Evolutionary conservation across 2,113 vertebrate species (phyloP).

Genomic region (Charadrius vociferus): DNA sequence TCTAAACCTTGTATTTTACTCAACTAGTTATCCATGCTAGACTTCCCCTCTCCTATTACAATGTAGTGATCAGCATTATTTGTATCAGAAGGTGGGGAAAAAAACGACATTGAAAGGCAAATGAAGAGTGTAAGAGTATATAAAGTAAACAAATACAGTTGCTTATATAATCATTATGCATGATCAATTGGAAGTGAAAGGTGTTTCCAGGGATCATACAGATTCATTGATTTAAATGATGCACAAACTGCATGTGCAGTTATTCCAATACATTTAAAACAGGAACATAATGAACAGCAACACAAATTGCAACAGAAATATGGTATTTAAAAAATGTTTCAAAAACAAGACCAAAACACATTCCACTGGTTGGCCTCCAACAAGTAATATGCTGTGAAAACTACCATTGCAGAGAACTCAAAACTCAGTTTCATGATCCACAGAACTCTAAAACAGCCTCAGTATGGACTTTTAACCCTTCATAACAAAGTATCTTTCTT

Average conservation of each 20-base stretch:
- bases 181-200: not conserved
- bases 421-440: not conserved
- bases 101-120: not conserved
- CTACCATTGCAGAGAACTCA: not conserved
- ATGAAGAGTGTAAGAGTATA: not conserved
- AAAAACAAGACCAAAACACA: not conserved
- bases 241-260: not conserved
- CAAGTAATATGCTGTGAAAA: not conserved
- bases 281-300: not conserved
- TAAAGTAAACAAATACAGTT: not conserved
- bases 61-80: not conserved
- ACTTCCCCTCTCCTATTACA: not conserved
- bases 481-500: not conserved
- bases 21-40: not conserved
- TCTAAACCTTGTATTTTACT: not conserved
- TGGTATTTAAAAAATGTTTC: not conserved
- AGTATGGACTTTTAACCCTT: not conserved
- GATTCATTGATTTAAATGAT: not conserved
- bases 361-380: not conserved
- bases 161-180: not conserved
- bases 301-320: not conserved
- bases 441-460: not conserved
- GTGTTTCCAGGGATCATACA: not conserved
- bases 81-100: not conserved
- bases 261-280: not conserved